Conservation (phyloP, 2,888 invertebrate species). For the Troides oblongomaculatus region DNA sequence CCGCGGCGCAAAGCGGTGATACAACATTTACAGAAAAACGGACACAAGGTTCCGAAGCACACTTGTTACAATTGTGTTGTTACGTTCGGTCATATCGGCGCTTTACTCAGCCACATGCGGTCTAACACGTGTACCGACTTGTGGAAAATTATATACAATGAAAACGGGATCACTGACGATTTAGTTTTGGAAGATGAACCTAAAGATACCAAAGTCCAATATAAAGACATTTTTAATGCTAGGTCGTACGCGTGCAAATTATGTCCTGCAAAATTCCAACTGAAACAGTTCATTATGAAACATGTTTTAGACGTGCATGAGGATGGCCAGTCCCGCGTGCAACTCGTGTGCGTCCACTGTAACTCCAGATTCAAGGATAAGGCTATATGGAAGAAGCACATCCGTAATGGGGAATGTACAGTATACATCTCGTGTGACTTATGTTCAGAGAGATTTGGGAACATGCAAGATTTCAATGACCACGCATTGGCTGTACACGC, state of each 20-base stretch:
- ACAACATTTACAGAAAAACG: conserved; percentile 77
- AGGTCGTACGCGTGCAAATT: conserved; percentile 75
- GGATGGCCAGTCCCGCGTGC: conserved; percentile 69
- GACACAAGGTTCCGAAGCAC: conserved; percentile 80
- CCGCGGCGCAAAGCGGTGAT: conserved; percentile 76
- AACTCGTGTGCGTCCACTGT: conserved; percentile 70
- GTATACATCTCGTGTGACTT: conserved; percentile 78
- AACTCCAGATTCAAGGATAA: conserved; percentile 70
- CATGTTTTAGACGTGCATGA: conserved; percentile 74
- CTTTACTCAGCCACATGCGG: conserved; percentile 75
- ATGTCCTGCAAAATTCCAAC: conserved; percentile 74
- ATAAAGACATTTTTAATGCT: conserved; percentile 76
- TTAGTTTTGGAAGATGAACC: conserved; percentile 68
- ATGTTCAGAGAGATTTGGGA: conserved; percentile 69
- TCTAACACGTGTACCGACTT: conserved; percentile 72
- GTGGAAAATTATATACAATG: conserved; percentile 75
- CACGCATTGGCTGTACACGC: conserved; percentile 72
- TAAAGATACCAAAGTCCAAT: conserved; percentile 62
- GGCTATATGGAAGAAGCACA: conserved; percentile 69
- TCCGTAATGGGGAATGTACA: conserved; percentile 79
- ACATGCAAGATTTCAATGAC: conserved; percentile 72
- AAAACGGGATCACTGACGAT: conserved; percentile 73
- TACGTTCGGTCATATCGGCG: conserved; percentile 77
- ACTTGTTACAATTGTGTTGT: conserved; percentile 83
- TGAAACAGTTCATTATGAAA: conserved; percentile 77